Percentiles rank a stretch among this genome's conserved stretches.
These are phyloP conservation scores for Andrena flavipes DNA, from an alignment of 2,888 invertebrate species.

Conservation along the genomic window DNA sequence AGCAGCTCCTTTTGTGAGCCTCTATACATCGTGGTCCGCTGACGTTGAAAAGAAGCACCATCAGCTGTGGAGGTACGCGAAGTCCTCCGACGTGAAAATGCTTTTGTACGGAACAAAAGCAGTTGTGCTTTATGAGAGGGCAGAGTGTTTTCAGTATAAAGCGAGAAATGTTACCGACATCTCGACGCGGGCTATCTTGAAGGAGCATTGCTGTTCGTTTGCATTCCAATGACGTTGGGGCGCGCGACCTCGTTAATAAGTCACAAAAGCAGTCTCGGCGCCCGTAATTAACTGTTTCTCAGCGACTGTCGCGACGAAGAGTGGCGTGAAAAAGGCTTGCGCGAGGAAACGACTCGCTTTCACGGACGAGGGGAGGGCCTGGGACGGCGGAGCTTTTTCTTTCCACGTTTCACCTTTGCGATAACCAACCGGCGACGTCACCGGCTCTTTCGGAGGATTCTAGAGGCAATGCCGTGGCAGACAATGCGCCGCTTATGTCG, in stretches of 20 bases:
- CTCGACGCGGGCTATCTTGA: conserved; percentile 9
- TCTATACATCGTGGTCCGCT: neutral
- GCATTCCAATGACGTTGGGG: conserved; percentile 23
- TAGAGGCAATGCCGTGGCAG: conserved; percentile 51
- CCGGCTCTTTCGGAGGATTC: conserved; percentile 26
- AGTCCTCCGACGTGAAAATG: conserved; percentile 19
- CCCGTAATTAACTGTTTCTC: conserved; percentile 44
- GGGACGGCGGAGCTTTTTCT: neutral
- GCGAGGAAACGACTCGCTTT: conserved; percentile 31
- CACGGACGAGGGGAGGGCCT: neutral
- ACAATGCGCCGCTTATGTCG: conserved; percentile 49
- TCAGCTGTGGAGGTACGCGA: conserved; percentile 21
- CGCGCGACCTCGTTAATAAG: conserved; percentile 27
- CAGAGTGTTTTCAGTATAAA: conserved; percentile 34
- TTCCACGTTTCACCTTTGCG: conserved; percentile 22
- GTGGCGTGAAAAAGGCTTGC: neutral
- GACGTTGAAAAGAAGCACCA: conserved; percentile 20
- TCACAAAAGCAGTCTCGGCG: conserved; percentile 29
- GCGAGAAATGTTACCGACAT: conserved; percentile 17
- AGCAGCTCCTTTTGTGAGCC: conserved; percentile 9
- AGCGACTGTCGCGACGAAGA: conserved; percentile 2
- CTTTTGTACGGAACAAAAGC: conserved; percentile 42
- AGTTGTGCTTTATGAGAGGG: conserved; percentile 23
- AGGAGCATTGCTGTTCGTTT: conserved; percentile 36
- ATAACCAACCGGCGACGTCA: conserved; percentile 59